A percentile compares a stretch with the other conserved stretches of the same genome.
These are phyloP conservation scores for Orius insidiosus DNA, from an alignment of 1,140 invertebrate genomes.

Conservation along the genomic window DNA sequence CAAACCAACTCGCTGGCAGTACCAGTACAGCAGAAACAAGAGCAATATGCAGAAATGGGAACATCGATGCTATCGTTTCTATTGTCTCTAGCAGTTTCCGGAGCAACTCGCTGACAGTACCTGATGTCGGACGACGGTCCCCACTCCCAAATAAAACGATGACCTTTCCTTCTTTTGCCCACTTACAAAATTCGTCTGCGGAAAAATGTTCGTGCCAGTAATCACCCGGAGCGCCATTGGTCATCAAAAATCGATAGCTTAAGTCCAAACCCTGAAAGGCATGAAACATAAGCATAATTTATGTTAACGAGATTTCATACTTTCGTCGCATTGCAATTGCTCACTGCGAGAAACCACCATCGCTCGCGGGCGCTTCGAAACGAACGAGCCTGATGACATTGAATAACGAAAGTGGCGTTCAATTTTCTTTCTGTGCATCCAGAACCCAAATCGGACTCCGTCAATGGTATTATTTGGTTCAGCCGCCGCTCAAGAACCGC, in stretches of 20 bases:
- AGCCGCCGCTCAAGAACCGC: constrained; percentile 42
- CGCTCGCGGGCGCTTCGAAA: constrained; percentile 48
- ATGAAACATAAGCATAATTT: too few species aligned
- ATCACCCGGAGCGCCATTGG: constrained; percentile 55
- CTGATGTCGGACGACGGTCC: too few species aligned
- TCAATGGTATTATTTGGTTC: constrained; percentile 59
- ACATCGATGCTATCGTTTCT: too few species aligned
- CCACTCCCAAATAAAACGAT: too few species aligned
- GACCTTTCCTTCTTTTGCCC: too few species aligned
- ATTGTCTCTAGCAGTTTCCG: too few species aligned
- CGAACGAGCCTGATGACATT: constrained; percentile 26
- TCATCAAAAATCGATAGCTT: constrained; percentile 34
- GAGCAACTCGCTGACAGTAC: too few species aligned
- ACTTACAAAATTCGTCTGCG: constrained; percentile 83
- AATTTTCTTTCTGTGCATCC: constrained; percentile 27
- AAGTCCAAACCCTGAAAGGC: constrained; percentile 21
- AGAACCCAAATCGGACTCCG: constrained; percentile 33
- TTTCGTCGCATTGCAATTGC: constrained; percentile 46
- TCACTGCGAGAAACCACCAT: constrained; percentile 63
- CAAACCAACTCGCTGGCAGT: too few species aligned
- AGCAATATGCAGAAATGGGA: too few species aligned
- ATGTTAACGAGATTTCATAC: too few species aligned
- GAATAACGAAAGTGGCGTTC: constrained; percentile 20
- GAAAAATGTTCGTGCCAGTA: constrained; percentile 77
- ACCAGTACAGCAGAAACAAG: too few species aligned